Evolutionary conservation across 2,888 invertebrate genomes (phyloP), one percentile per base, ranked within the genome.

Genomic region (Bellardia bayeri): DNA sequence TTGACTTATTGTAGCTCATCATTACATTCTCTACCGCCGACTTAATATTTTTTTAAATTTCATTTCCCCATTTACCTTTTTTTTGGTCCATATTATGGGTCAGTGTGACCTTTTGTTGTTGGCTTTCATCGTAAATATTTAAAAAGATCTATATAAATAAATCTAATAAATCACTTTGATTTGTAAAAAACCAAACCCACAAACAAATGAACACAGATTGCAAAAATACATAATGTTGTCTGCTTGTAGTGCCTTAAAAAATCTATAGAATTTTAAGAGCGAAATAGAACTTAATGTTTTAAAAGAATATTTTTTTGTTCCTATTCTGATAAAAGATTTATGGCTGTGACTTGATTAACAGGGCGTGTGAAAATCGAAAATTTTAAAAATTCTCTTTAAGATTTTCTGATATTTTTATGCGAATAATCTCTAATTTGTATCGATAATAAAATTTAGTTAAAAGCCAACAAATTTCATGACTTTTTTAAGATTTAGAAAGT

Each of bases 91-190:
- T 42, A 78, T 88, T 87, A 71, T 88, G 87, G 89, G 89, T 89
- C 82, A 89, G 69, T 85, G 84, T 85, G 88, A 88, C 84, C 86
- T 87, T 86, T 85, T 71, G 76, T 83, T 80, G 63, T 86, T 85
- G 49, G 51, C 61, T 71, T 76, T 64, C 66, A 66, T 82, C 79
- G 72, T 84, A 82, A 80, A 75, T 13, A 42, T 68, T 66, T 74
- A 9, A 23, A 23, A 23, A 74, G 58, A 78, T 64, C 83, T 49
- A 51, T 86, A 66, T 72, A 78, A 78, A 76, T 58, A 76, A 71
- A 61, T 72, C 78, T 74, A 82, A 89, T 89, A 89, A 90, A 90
- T 90, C 88, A 90, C 79, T 88, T 88, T 86, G 86, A 85, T 86
- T 86, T 87, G 82, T 54, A 76, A 79, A 79, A 83, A 56, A 54